A percentile compares a stretch with the other conserved stretches of the same genome.
These are phyloP conservation scores for Agrochola litura DNA, from an alignment of 2,888 invertebrate species.

Conservation along the genomic window DNA sequence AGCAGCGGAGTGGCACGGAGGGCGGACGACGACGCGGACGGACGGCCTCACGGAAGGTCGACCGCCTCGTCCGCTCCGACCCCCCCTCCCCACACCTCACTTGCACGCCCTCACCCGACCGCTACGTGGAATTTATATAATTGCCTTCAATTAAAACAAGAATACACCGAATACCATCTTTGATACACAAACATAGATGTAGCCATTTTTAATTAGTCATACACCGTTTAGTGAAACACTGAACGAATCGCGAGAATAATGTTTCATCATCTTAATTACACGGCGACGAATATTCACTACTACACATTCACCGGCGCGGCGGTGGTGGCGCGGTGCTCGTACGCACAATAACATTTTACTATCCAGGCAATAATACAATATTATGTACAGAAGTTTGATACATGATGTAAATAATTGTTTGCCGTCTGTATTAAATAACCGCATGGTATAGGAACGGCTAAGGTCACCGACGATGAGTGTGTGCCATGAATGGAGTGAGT, in stretches of 20 bases:
- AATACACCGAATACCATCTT: conserved; percentile 80
- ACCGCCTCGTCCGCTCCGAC: conserved; percentile 79
- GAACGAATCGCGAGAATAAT: conserved; percentile 56
- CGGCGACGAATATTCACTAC: conserved; percentile 74
- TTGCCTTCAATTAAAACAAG: conserved; percentile 88
- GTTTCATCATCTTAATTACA: conserved; percentile 70
- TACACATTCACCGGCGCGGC: conserved; percentile 63
- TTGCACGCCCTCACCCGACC: conserved; percentile 73
- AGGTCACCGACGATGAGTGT: conserved; percentile 78
- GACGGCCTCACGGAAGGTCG: conserved; percentile 90
- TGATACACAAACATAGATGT: conserved; percentile 69
- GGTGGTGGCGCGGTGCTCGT: conserved; percentile 21
- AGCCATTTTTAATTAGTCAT: conserved; percentile 65
- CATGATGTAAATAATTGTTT: conserved; percentile 59
- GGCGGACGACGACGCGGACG: conserved; percentile 73
- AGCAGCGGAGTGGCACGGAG: conserved; percentile 83
- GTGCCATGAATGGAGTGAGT: conserved; percentile 82
- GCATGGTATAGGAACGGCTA: conserved; percentile 74
- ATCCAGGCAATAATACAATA: conserved; percentile 39
- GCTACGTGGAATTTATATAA: conserved; percentile 89
- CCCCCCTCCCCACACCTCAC: conserved; percentile 62
- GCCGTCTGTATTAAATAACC: conserved; percentile 71
- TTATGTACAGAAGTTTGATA: conserved; percentile 52
- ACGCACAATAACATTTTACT: conserved; percentile 58
- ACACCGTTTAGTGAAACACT: conserved; percentile 62